Percentiles rank a stretch among this genome's conserved stretches.
Evolutionary conservation across 2,888 invertebrate species (phyloP).

Genomic region (Tortricodes alternella): DNA sequence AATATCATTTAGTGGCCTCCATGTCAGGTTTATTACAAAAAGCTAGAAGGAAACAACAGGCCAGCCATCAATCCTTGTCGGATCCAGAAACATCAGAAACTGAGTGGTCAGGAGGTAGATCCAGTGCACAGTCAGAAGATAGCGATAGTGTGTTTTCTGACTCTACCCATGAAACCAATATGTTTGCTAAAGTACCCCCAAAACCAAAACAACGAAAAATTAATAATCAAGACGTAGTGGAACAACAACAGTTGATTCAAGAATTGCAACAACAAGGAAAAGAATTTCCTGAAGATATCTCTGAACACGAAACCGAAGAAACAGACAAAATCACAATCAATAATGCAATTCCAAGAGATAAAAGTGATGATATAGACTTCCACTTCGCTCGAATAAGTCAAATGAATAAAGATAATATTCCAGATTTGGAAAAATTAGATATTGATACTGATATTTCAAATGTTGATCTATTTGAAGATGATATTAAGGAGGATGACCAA

Average conservation of each 20-base stretch:
- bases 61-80: conserved; percentile 85
- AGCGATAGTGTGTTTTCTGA: conserved; percentile 89
- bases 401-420: conserved; percentile 76
- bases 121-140: conserved; percentile 89
- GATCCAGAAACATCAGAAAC: conserved; percentile 90
- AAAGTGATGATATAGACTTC: conserved; percentile 78
- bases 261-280: conserved; percentile 74
- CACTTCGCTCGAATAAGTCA: conserved; percentile 81
- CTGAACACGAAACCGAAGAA: conserved; percentile 64
- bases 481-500: conserved; percentile 83
- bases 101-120: conserved; percentile 85
- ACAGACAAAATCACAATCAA: conserved; percentile 53
- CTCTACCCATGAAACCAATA: conserved; percentile 83
- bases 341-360: conserved; percentile 64
- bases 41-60: conserved; percentile 87
- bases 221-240: conserved; percentile 76
- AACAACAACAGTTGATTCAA: conserved; percentile 76
- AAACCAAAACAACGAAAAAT: conserved; percentile 73
- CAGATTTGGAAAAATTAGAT: conserved; percentile 77
- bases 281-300: conserved; percentile 61
- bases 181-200: conserved; percentile 85
- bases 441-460: conserved; percentile 84
- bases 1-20: conserved; percentile 90
- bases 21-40: conserved; percentile 93
- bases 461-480: conserved; percentile 82